Percentiles rank a stretch among this genome's conserved stretches.
Conservation (phyloP, 2,888 invertebrate genomes). For the Rhimphoctona megacephalus region DNA sequence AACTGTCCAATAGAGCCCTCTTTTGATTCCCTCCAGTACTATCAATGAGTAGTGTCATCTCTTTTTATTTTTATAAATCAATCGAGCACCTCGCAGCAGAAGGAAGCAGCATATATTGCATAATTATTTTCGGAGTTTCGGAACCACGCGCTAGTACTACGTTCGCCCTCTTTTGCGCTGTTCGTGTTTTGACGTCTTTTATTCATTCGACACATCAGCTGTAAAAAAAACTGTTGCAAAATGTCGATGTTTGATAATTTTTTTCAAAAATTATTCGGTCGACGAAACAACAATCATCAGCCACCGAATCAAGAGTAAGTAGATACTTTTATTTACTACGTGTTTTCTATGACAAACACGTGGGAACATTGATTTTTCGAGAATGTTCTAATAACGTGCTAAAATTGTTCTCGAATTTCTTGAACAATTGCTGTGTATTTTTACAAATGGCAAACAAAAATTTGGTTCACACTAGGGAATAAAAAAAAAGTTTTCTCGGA, state of each 20-base stretch:
- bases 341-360: neutral
- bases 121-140: neutral
- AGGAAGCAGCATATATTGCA: neutral
- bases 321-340: neutral
- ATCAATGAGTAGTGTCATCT: neutral
- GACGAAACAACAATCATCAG: conserved; percentile 66
- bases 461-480: neutral
- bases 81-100: neutral
- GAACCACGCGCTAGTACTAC: neutral
- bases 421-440: neutral
- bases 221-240: conserved; percentile 43
- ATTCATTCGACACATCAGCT: conserved; percentile 22
- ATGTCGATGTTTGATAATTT: conserved; percentile 78
- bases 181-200: conserved; percentile 26
- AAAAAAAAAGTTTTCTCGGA: neutral
- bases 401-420: neutral
- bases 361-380: neutral
- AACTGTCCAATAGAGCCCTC: neutral
- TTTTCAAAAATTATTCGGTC: conserved; percentile 76
- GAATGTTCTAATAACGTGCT: conserved; percentile 43
- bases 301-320: conserved; percentile 74
- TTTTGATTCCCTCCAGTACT: neutral
- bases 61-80: neutral
- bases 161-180: neutral
- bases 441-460: neutral